phyloP scores from a whole-genome alignment of 2,113 vertebrate species.

The Nothoprocta pentlandii region DNA sequence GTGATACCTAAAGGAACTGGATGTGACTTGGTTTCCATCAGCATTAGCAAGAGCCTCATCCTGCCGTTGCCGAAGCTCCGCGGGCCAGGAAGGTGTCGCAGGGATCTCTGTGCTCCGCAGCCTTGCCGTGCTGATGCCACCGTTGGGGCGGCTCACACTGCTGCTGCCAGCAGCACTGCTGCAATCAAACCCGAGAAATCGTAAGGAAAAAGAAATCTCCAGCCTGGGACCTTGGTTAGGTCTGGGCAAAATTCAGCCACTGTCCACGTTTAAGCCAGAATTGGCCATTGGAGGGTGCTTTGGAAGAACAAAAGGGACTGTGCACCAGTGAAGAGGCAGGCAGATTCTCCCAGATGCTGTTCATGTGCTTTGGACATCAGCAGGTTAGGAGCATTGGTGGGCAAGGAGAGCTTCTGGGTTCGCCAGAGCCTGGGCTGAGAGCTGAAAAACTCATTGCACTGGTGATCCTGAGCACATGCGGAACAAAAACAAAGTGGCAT shows the following conservation, averaged over 20 bases:
- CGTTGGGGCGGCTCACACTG: background rate
- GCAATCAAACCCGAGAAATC: background rate
- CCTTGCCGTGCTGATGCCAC: background rate
- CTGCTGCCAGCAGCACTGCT: background rate
- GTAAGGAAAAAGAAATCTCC: background rate
- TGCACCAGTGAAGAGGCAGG: rapidly evolving
- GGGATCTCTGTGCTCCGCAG: background rate
- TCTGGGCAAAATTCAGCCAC: background rate
- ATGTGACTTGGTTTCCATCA: background rate
- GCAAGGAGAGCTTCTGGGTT: background rate
- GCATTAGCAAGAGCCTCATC: background rate
- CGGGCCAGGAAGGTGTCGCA: background rate
- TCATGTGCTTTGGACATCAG: background rate
- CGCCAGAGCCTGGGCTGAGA: background rate
- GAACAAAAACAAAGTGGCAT: conserved; percentile 67
- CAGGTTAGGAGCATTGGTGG: background rate
- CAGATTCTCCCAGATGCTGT: background rate
- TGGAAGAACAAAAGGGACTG: no score
- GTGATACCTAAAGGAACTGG: background rate
- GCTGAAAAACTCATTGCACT: conserved; percentile 48
- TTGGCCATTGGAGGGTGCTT: no score
- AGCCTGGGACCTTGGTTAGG: no score
- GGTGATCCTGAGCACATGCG: conserved; percentile 27
- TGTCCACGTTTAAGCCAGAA: background rate
- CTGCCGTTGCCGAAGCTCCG: background rate